Percentiles rank a stretch among this genome's conserved stretches.
Evolutionary conservation across 2,797 vertebrate species (phyloP).

Genomic region (Bovichtus diacanthus): DNA sequence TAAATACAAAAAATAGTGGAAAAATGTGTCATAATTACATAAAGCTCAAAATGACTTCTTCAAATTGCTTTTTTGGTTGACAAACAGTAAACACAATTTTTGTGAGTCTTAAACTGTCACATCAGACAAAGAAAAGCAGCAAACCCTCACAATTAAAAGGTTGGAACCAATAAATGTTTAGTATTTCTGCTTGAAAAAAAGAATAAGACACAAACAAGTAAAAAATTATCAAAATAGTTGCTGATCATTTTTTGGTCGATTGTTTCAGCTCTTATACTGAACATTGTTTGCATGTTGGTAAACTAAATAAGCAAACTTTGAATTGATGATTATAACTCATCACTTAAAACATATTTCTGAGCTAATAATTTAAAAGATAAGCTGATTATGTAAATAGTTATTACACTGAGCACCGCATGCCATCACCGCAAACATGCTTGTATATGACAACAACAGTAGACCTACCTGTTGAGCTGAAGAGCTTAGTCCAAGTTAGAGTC

Average conservation of each 20-base stretch:
- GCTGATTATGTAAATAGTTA: not conserved
- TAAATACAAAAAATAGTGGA: not conserved
- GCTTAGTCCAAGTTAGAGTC: not conserved
- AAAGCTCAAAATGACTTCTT: not conserved
- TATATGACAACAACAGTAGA: not conserved
- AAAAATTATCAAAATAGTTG: not conserved
- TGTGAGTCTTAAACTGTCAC: too few species aligned
- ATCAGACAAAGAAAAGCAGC: not conserved
- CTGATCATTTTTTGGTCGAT: too few species aligned
- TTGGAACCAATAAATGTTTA: not conserved
- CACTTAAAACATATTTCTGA: not conserved
- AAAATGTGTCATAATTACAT: not conserved
- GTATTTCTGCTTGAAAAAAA: not conserved
- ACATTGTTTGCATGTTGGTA: not conserved
- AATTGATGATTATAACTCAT: not conserved
- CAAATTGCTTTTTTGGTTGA: not conserved
- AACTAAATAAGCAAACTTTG: not conserved
- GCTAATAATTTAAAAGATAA: not conserved
- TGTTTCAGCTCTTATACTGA: not conserved
- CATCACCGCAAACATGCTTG: not conserved
- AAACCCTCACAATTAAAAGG: not conserved
- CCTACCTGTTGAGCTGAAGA: slow-evolving; percentile 71
- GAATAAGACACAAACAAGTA: not conserved
- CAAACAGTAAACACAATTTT: not conserved
- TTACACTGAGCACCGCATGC: not conserved